These are phyloP conservation scores for Montipora capricornis DNA, from an alignment of 64 coral and sea anemone species.

Conservation along the genomic window DNA sequence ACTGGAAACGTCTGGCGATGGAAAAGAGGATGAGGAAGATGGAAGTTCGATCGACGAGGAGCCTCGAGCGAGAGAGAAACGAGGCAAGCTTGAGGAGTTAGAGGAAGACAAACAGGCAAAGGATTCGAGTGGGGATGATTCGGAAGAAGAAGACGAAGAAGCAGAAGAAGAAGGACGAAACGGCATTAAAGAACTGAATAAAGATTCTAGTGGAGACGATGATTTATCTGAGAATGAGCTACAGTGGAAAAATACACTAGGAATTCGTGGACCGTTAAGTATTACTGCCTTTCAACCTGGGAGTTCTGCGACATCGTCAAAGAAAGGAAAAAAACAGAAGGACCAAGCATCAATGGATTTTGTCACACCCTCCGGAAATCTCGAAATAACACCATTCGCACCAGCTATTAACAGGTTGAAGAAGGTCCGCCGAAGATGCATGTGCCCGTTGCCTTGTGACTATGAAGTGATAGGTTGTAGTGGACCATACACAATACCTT, in stretches of 20 bases:
- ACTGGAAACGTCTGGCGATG: slow-evolving; percentile 15
- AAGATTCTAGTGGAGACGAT: not conserved
- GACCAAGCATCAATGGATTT: not conserved
- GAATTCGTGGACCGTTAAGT: slow-evolving; percentile 30
- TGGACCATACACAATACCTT: slow-evolving; percentile 19
- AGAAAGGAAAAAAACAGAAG: not conserved
- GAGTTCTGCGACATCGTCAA: not conserved
- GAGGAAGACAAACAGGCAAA: not conserved
- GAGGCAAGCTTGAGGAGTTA: not conserved
- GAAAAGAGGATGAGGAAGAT: slow-evolving; percentile 29
- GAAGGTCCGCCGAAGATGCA: slow-evolving; percentile 32
- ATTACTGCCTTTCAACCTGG: slow-evolving; percentile 17
- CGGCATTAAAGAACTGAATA: not conserved
- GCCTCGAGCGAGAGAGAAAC: slow-evolving; percentile 11
- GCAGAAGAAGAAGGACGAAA: not conserved
- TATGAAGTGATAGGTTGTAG: slow-evolving; percentile 43
- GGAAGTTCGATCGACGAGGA: slow-evolving; percentile 34
- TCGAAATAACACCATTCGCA: slow-evolving; percentile 36
- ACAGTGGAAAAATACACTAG: slow-evolving; percentile 21
- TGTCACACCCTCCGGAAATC: not conserved
- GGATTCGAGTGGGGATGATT: slow-evolving; percentile 31
- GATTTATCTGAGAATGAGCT: not conserved
- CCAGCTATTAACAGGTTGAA: slow-evolving; percentile 13
- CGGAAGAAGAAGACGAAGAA: not conserved
- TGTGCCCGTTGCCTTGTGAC: slow-evolving; percentile 39